Percentiles rank a stretch among this genome's conserved stretches.
Evolutionary conservation across 2,113 vertebrate species (phyloP).

Genomic region (Lycocorax pyrrhopterus): DNA sequence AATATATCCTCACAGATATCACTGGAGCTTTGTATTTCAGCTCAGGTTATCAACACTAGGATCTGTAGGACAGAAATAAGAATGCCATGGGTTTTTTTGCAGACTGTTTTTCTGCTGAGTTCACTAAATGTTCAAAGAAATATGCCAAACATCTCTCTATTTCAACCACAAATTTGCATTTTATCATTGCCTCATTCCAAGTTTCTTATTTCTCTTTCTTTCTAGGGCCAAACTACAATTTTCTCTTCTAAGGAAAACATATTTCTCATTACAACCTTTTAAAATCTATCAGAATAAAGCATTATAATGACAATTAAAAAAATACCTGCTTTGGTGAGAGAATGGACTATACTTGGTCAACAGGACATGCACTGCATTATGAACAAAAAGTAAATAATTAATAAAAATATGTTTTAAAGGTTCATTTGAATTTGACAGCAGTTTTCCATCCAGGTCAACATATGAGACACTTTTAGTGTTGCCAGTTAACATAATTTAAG

Average conservation of each 20-base stretch:
- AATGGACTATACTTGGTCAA: not conserved
- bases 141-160: not conserved
- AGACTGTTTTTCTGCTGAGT: not conserved
- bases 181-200: not conserved
- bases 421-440: not conserved
- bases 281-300: not conserved
- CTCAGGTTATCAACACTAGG: not conserved
- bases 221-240: not conserved
- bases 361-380: not conserved
- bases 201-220: not conserved
- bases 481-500: not conserved
- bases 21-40: not conserved
- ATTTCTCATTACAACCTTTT: not conserved
- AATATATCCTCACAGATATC: not conserved
- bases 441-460: not conserved
- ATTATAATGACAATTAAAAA: not conserved
- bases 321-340: not conserved
- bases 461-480: not conserved
- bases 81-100: not conserved
- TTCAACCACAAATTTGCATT: constrained; percentile 27
- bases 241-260: not conserved
- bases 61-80: not conserved
- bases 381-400: not conserved
- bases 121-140: not conserved
- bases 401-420: not conserved